Base-by-base conservation (phyloP, 2,888 invertebrate species). In the Himalopsyche anomala region DNA sequence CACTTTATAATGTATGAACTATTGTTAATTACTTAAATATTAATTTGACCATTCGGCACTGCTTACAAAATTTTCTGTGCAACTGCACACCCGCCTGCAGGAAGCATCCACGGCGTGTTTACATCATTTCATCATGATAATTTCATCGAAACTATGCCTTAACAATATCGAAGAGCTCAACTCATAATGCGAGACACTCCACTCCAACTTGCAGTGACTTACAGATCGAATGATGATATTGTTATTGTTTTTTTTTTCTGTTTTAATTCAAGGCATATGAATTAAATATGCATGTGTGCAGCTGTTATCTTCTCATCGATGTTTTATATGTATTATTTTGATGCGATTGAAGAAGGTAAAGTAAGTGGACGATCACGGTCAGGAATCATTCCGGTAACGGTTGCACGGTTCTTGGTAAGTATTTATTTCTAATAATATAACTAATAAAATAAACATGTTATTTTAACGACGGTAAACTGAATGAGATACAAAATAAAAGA, bases 101-200 rank as follows among this genome's bases (percentile, higher is more conserved):
- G 81, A 84, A 40, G 81, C 84, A 74, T 74, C 74, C 74, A 28
- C 74, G 56, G 84, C 84, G 55, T 81, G 84, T 85, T 81, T 81
- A 81, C 85, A 74, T 85, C 85, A 81, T 81, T 81, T 82, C 85
- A 81, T 84, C 80, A 80, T 45, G 74, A 74, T 74, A 74, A 74
- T 74, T 74, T 74, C 38, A 74, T 74, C 74, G 74, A 74, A 74
- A 74, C 74, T 74, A 74, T 74, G 74, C 74, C 36, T 74, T 74
- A 74, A 74, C 74, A 74, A 74, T 74, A 74, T 74, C 74, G 74
- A 36, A 74, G 74, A 38, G 38, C 74, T 38, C 74, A 74, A 74
- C 74, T 74, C 74, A 74, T 74, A 38, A 74, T 74, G 74, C 74
- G 36, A 74, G 74, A 38, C 74, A 74, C 74, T 74, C 74, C 38